Evolutionary conservation across 2,888 invertebrate species (phyloP).

Genomic region (Pristionchus maxplancki): DNA sequence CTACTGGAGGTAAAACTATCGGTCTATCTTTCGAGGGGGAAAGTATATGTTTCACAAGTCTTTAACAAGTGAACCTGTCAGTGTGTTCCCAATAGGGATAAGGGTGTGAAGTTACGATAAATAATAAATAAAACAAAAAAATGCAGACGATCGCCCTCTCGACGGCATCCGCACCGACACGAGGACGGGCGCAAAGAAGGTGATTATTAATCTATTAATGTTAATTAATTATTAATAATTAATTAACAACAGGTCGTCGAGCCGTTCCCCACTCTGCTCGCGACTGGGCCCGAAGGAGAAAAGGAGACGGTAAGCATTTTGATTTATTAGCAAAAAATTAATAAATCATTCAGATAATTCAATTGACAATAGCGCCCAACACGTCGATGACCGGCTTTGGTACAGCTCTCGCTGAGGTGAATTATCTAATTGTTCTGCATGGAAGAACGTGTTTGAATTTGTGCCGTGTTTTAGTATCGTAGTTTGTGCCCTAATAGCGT

Average conservation of each 20-base stretch:
- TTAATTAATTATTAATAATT: not conserved
- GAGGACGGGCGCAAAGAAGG: not conserved
- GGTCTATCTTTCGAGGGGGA: too few species aligned
- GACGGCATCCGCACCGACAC: slow-evolving; percentile 38
- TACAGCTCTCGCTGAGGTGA: slow-evolving; percentile 6
- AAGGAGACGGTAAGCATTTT: not conserved
- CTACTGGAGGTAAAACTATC: not conserved
- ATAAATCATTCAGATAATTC: not conserved
- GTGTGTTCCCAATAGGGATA: too few species aligned
- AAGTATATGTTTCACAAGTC: too few species aligned
- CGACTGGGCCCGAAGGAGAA: not conserved
- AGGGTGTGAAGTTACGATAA: too few species aligned
- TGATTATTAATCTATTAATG: not conserved
- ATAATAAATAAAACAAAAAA: too few species aligned
- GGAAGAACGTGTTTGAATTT: too few species aligned
- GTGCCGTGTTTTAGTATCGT: too few species aligned
- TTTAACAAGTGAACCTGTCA: too few species aligned
- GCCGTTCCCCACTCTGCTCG: slow-evolving; percentile 27
- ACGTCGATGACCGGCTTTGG: not conserved
- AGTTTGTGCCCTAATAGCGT: too few species aligned
- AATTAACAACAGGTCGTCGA: not conserved
- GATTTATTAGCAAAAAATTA: not conserved
- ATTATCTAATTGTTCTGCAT: too few species aligned
- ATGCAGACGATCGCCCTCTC: slow-evolving; percentile 8
- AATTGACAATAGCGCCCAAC: slow-evolving; percentile 1